Percentiles rank a stretch among this genome's conserved stretches.
Evolutionary conservation across 2,797 vertebrate genomes (phyloP).

Genomic region (Rhinogobio ventralis): DNA sequence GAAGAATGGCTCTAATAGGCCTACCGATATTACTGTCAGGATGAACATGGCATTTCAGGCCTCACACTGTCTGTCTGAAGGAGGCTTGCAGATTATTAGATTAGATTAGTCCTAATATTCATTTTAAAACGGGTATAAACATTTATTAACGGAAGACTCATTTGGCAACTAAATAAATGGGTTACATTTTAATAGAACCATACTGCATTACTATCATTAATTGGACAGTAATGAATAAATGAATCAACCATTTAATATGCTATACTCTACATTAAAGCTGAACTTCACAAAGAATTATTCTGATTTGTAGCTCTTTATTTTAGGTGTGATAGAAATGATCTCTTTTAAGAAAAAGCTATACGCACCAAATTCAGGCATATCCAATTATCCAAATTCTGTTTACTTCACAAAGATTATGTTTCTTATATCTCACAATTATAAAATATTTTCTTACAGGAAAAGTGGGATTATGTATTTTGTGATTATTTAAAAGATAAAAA

Average conservation of each 20-base stretch:
- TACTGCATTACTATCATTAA: neutral
- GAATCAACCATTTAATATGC: neutral
- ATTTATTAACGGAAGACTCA: neutral
- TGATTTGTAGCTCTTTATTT: neutral
- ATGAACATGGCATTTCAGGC: neutral
- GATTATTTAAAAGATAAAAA: slow-evolving; percentile 3
- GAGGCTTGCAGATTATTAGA: slow-evolving; percentile 9
- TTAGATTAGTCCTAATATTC: neutral
- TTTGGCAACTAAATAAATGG: neutral
- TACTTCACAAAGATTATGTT: neutral
- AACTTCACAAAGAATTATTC: neutral
- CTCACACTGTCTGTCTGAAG: neutral
- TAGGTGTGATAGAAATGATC: neutral
- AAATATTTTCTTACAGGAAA: neutral
- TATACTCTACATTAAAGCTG: neutral
- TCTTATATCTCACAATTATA: neutral
- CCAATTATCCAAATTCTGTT: neutral
- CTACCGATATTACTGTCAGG: neutral
- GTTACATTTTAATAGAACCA: neutral
- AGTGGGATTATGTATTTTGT: neutral
- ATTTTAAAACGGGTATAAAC: neutral
- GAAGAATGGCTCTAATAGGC: slow-evolving; percentile 29
- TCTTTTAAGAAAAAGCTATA: neutral
- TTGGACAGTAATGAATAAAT: neutral
- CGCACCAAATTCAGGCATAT: neutral